Conservation (phyloP, 2,888 invertebrate genomes). For the Neoaliturus tenellus region DNA sequence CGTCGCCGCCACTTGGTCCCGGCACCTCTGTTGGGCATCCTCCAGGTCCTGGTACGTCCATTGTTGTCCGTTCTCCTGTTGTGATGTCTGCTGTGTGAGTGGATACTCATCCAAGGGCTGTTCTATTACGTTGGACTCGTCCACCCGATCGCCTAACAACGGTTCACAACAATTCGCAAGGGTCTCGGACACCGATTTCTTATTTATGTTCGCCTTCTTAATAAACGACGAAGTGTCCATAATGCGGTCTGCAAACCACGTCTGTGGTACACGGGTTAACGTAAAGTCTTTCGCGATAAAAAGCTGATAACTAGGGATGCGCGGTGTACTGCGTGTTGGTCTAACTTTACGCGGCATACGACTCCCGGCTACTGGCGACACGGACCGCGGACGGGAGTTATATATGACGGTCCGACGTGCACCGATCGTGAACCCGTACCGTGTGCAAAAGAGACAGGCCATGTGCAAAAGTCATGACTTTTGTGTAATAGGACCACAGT, state of each 20-base stretch:
- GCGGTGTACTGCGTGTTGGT: background rate
- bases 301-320: background rate
- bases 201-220: background rate
- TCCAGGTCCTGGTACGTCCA: background rate
- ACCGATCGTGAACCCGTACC: background rate
- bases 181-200: background rate
- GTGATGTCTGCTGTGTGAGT: background rate
- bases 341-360: background rate
- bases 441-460: background rate
- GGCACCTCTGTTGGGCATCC: background rate
- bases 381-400: background rate
- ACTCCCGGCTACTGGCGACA: background rate
- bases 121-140: background rate
- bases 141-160: background rate
- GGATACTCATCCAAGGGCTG: background rate
- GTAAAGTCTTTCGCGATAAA: background rate
- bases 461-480: background rate
- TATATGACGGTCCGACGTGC: background rate
- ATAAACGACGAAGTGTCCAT: background rate
- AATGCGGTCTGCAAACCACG: background rate
- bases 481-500: background rate
- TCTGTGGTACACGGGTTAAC: background rate
- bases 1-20: background rate
- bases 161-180: background rate
- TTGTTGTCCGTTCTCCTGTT: background rate